Conservation (phyloP, 2,888 invertebrate species). For the Blomia tropicalis region DNA sequence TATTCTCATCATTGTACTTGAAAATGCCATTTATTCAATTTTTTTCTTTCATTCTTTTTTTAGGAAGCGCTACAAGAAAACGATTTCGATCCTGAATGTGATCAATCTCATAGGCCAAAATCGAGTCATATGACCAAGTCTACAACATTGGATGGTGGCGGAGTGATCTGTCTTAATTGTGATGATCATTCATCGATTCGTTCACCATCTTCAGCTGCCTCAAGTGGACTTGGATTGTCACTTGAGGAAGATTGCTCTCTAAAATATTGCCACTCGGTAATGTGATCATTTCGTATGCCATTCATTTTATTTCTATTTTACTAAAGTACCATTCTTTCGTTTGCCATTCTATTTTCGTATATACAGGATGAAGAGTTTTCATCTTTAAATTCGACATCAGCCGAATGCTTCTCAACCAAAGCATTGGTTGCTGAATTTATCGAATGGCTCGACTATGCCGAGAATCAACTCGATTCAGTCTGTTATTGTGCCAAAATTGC, state of each 20-base stretch:
- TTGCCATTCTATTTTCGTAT: background rate
- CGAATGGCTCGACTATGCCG: slow-evolving; percentile 23
- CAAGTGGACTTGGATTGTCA: slow-evolving; percentile 14
- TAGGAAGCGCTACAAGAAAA: slow-evolving; percentile 22
- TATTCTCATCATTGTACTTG: too few species aligned
- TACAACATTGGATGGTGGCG: too few species aligned
- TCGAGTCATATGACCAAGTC: background rate
- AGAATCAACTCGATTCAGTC: slow-evolving; percentile 23
- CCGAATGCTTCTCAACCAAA: background rate
- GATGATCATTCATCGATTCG: background rate
- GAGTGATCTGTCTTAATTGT: background rate
- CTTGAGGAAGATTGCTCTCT: slow-evolving; percentile 16
- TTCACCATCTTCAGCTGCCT: slow-evolving; percentile 14
- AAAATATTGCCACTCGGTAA: slow-evolving; percentile 14
- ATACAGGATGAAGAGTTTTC: slow-evolving; percentile 11
- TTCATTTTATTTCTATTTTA: slow-evolving; percentile 3
- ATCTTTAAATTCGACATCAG: slow-evolving; percentile 1
- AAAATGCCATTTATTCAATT: background rate
- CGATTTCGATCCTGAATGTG: background rate
- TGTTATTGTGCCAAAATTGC: slow-evolving; percentile 25
- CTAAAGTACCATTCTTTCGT: background rate
- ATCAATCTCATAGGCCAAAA: background rate
- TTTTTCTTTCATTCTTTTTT: background rate
- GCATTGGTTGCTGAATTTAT: slow-evolving; percentile 18
- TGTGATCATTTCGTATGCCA: background rate